Evolutionary conservation across 2,797 vertebrate genomes (phyloP), one percentile per base, ranked within the genome.

Genomic region (Zenarchopterus dispar): DNA sequence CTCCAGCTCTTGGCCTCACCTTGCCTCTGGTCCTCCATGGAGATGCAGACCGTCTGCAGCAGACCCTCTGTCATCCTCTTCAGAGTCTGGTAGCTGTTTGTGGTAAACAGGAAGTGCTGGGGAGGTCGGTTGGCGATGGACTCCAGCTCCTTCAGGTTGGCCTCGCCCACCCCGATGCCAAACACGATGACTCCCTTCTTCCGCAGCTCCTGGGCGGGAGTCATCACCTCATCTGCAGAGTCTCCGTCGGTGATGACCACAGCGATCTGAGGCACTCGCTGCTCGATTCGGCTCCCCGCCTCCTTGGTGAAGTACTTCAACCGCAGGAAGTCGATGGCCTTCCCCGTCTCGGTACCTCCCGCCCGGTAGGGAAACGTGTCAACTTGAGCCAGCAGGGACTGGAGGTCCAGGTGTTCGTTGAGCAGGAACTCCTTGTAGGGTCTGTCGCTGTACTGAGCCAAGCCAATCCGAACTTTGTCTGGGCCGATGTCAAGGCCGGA

Each of bases 181-280:
- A 93, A 95, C 41, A 95, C 70, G 2, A 93, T 85, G 43, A 94
- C 88, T 0, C 93, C 94, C 0, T 82, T 73, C 31, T 73, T 22
- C 62, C 90, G 91, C 49, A 96, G 81, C 0, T 52, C 36, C 31
- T 48, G 68, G 0, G 93, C 94, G 0, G 90, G 85, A 1, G 2
- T 33, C 0, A 43, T 22, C 9, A 94, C 91, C 0, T 93, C 75
- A 46, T 95, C 94, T 0, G 10, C 13, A 0, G 94, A 95, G 1
- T 88, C 90, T 0, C 94, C 93, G 0, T 94, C 91, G 0, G 94
- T 95, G 77, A 96, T 80, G 44, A 96, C 70, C 54, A 96, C 85
- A 1, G 89, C 84, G 26, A 96, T 85, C 83, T 96, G 94, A n/a
- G 93, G 93, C 36, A 95, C 84, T 0, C 81, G 83, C 16, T 86